Conservation (phyloP, 2,888 invertebrate genomes). For the Erebia epiphron region DNA sequence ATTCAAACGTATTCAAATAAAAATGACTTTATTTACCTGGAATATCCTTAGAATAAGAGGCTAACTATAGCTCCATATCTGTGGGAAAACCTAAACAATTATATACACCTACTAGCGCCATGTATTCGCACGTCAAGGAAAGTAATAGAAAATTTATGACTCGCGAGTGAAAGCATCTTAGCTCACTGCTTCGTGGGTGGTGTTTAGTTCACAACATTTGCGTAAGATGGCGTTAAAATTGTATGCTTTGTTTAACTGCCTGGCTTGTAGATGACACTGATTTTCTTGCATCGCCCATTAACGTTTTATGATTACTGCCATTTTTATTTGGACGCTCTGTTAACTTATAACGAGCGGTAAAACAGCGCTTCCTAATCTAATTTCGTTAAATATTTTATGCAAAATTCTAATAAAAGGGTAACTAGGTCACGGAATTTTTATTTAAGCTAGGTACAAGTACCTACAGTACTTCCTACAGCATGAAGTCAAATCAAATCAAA, state of each 20-base stretch:
- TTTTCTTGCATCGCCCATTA: constrained; percentile 5
- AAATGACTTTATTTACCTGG: no score
- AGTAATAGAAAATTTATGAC: constrained; percentile 19
- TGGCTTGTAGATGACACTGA: constrained; percentile 21
- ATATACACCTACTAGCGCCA: constrained; percentile 7
- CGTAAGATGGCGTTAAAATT: constrained; percentile 18
- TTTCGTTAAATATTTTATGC: no score
- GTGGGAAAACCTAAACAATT: no score
- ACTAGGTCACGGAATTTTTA: no score
- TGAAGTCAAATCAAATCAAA: no score
- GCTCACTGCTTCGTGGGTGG: background rate
- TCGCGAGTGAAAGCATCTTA: background rate
- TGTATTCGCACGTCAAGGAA: constrained; percentile 4
- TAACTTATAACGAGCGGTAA: background rate
- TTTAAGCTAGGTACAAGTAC: no score
- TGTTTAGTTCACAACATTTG: constrained; percentile 14
- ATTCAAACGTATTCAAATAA: no score
- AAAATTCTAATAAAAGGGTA: no score
- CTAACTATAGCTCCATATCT: no score
- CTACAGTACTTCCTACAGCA: no score
- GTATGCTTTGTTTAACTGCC: constrained; percentile 2
- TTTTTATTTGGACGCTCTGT: background rate
- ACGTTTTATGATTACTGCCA: constrained; percentile 4
- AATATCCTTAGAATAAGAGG: no score
- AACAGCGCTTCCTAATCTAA: background rate